These are phyloP conservation scores for Dendrolimus pini DNA, from an alignment of 2,888 invertebrate genomes.

Conservation along the genomic window DNA sequence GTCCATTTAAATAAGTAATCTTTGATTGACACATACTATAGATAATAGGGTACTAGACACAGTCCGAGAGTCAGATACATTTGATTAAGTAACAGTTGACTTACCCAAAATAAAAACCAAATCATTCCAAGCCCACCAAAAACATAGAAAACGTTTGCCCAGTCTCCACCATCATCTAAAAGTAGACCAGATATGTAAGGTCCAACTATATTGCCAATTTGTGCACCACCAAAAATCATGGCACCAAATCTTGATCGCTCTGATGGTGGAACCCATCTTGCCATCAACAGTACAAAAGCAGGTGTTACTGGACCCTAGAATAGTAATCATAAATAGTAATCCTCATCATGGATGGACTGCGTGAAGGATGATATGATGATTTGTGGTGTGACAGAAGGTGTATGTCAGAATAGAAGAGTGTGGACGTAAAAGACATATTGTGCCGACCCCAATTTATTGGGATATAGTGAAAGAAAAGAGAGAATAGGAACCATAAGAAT, in stretches of 20 bases:
- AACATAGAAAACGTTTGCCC: conserved; percentile 76
- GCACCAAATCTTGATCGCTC: conserved; percentile 77
- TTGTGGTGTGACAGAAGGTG: no score
- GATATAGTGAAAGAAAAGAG: no score
- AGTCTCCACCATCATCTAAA: conserved; percentile 61
- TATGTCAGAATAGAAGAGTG: no score
- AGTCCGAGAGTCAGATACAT: no score
- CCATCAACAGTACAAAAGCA: conserved; percentile 77
- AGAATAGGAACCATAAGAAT: no score
- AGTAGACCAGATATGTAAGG: conserved; percentile 66
- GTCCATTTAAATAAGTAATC: no score
- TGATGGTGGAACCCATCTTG: conserved; percentile 76
- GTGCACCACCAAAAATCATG: conserved; percentile 77
- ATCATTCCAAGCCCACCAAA: conserved; percentile 71
- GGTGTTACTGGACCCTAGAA: conserved; percentile 76
- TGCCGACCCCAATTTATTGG: no score
- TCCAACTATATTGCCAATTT: conserved; percentile 72
- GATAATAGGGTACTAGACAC: no score
- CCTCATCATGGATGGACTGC: no score
- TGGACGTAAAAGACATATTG: no score
- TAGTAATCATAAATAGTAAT: conserved; percentile 3
- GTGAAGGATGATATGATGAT: no score
- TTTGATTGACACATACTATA: no score
- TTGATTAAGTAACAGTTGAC: conserved; percentile 5
- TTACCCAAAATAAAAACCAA: conserved; percentile 73